Evolutionary conservation across 1,140 invertebrate species (phyloP), one percentile per base, ranked within the genome.

Genomic region (Neodiprion fabricii): DNA sequence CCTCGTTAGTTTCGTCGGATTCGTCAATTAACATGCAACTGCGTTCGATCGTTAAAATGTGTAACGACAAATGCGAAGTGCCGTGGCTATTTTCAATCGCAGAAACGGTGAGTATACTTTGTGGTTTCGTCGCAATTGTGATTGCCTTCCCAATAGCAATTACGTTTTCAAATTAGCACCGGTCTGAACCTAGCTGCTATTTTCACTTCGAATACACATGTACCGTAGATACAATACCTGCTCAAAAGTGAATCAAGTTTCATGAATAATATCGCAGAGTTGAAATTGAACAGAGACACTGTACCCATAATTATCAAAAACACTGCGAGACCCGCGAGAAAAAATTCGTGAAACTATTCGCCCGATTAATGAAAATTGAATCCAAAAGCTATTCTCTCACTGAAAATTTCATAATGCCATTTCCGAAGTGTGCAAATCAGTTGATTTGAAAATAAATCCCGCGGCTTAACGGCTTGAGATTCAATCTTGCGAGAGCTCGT

Each of bases 111-210:
- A 40, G 28, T 40, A 12, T 61, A 17, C 53, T 61, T 61, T 61
- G n/a, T 61, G 53, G 53, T 61, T 61, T 61, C 53, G n/a, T 17
- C 53, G 53, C 53, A 61, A 61, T 61, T 17, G 53, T 61, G 53
- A 61, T 61, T 61, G 53, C 53, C n/a, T 61, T 61, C n/a, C 3
- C n/a, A 12, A 61, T 17, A 61, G 53, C 11, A 61, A 61, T 61
- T 14, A 61, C 11, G n/a, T 40, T 61, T 5, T 17, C 53, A 61
- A 61, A 17, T 61, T 61, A 40, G 53, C n/a, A 61, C 53, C 9
- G 53, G 53, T 61, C 53, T 14, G 28, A 40, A 40, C 28, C 28
- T 40, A 40, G 28, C 28, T 5, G 28, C 28, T 40, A 40, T 40
- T 40, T 17, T 17, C 53, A 61, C n/a, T 61, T 61, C 53, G 53